Evolutionary conservation across 2,113 vertebrate genomes (phyloP), one percentile per base, ranked within the genome.

Genomic region (Nerophis ophidion): DNA sequence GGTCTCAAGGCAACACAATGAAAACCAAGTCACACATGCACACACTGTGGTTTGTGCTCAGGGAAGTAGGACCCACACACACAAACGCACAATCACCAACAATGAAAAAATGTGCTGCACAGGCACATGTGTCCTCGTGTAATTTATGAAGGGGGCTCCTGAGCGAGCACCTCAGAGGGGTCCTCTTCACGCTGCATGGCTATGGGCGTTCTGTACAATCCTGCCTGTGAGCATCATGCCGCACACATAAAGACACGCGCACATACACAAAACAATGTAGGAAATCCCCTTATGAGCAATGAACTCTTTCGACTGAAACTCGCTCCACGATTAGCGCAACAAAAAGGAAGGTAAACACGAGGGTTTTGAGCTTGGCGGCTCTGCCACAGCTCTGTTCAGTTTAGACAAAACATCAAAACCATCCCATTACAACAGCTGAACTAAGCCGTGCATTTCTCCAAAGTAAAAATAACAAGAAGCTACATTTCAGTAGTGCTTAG

Each of bases 101-200:
- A 61, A 52, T 74, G 63, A 49, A 53, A 69, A 76, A 81, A 90
- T 90, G 63, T 85, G 87, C 88, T 88, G 86, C 54, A 75, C 77
- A 68, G 73, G 86, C 88, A 88, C 80, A 88, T 89, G 91, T 91
- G 88, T 91, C 90, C 88, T 68, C 88, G 82, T 87, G 90, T 94
- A 93, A 92, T 91, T 88, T 81, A 90, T 87, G 93, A 93, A 90
- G 54, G 87, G 87, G 80, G 78, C 82, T 81, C 81, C 71, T 76
- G 76, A 77, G 83, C 35, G 75, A 82, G 81, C 34, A 76, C 84
- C 84, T 86, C 84, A 70, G 76, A 82, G 82, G 85, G 82, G 84
- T 81, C 87, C 84, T 86, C 80, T 86, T 87, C 87, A 87, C 80
- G 85, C 85, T 83, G 80, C 74, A 87, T 87, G 80, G 82, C 82